Conservation (phyloP, 2,113 vertebrate species). For the Rousettus leschenaultii region DNA sequence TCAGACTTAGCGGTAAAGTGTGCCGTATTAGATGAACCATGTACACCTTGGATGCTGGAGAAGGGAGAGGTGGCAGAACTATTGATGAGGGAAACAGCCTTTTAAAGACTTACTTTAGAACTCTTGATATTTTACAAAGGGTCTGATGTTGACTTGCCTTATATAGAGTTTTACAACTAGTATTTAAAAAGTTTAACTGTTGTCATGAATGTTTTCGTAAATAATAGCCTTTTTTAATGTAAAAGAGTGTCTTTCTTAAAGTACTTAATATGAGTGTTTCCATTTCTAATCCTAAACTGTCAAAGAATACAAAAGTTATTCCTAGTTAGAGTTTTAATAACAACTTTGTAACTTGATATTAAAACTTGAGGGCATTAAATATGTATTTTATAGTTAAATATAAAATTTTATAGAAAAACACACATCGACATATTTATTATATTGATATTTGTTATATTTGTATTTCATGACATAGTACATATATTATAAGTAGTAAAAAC, state of each 20-base stretch:
- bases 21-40: background rate
- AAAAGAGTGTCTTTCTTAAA: background rate
- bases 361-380: background rate
- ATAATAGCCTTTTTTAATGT: background rate
- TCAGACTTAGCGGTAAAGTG: background rate
- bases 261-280: background rate
- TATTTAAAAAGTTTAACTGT: background rate
- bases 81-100: background rate
- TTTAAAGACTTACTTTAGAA: background rate
- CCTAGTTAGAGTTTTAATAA: slow-evolving; percentile 9
- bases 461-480: background rate
- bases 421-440: background rate
- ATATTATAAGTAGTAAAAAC: background rate
- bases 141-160: background rate
- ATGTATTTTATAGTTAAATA: too few relatives aligned
- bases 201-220: background rate
- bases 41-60: background rate
- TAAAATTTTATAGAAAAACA: too few relatives aligned
- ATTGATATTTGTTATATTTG: background rate
- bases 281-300: background rate
- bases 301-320: background rate
- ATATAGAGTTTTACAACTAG: background rate
- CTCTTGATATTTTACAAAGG: background rate
- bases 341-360: background rate
- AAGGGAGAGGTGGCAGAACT: background rate